These are phyloP conservation scores for Phalacrocorax aristotelis DNA, from an alignment of 2,113 vertebrate species.

Conservation along the genomic window DNA sequence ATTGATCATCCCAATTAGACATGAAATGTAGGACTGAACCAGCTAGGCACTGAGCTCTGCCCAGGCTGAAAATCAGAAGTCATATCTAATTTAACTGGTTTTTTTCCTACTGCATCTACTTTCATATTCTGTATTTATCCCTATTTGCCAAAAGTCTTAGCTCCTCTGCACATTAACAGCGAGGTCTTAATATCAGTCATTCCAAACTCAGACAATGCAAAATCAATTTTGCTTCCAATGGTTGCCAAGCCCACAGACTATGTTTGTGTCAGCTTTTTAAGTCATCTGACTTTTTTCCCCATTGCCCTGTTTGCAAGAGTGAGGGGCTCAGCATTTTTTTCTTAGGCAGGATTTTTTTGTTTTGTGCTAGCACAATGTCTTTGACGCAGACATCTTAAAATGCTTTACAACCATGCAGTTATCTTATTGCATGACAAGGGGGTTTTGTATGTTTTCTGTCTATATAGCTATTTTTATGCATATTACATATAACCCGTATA, in stretches of 20 bases:
- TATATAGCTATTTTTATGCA: neutral
- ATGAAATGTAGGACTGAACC: neutral
- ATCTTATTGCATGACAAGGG: neutral
- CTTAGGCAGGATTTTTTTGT: neutral
- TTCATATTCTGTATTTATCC: neutral
- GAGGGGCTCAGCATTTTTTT: neutral
- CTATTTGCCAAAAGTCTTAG: neutral
- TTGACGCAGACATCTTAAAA: neutral
- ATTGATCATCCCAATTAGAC: neutral
- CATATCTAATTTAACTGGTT: neutral
- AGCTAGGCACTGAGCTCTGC: neutral
- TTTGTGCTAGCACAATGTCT: neutral
- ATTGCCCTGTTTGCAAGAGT: neutral
- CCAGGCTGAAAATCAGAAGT: neutral
- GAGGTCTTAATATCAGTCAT: neutral
- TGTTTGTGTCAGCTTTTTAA: conserved; percentile 12
- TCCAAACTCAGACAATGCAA: conserved; percentile 17
- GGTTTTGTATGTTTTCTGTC: neutral
- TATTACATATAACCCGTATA: neutral
- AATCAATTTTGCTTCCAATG: conserved; percentile 23
- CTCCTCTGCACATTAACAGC: neutral
- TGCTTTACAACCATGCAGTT: neutral
- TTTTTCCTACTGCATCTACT: neutral
- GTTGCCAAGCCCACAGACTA: neutral
- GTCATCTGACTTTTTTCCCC: neutral